Percentiles rank a stretch among this genome's conserved stretches.
Conservation (phyloP, 2,113 vertebrate genomes). For the Chunga burmeisteri region DNA sequence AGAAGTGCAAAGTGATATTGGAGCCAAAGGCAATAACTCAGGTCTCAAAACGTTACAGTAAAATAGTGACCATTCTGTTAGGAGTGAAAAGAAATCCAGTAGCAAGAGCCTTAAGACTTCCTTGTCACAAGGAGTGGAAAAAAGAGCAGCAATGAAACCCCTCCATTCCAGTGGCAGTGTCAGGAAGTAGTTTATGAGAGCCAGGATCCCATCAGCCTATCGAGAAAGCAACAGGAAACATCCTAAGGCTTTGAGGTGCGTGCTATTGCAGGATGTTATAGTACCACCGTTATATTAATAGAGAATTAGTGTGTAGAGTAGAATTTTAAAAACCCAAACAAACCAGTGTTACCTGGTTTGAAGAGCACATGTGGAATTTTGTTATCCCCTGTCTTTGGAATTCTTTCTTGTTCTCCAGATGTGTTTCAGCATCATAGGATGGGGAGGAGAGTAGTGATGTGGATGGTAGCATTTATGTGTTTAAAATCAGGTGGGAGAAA, state of each 20-base stretch:
- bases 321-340: neutral
- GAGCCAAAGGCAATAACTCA: neutral
- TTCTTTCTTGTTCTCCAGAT: neutral
- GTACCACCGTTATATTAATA: neutral
- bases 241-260: neutral
- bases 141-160: neutral
- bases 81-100: neutral
- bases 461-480: neutral
- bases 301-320: neutral
- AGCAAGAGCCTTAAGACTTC: neutral
- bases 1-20: neutral
- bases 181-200: neutral
- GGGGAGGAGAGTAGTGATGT: neutral
- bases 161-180: neutral
- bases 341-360: neutral
- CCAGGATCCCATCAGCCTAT: neutral
- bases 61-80: neutral
- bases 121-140: neutral
- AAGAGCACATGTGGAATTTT: neutral
- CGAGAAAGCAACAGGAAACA: neutral
- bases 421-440: neutral
- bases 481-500: neutral
- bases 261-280: neutral
- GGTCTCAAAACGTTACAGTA: neutral
- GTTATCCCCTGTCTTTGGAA: neutral